A percentile compares a stretch with the other conserved stretches of the same genome.
Evolutionary conservation across 2,113 vertebrate genomes (phyloP).

Genomic region (Dissostichus mawsoni): DNA sequence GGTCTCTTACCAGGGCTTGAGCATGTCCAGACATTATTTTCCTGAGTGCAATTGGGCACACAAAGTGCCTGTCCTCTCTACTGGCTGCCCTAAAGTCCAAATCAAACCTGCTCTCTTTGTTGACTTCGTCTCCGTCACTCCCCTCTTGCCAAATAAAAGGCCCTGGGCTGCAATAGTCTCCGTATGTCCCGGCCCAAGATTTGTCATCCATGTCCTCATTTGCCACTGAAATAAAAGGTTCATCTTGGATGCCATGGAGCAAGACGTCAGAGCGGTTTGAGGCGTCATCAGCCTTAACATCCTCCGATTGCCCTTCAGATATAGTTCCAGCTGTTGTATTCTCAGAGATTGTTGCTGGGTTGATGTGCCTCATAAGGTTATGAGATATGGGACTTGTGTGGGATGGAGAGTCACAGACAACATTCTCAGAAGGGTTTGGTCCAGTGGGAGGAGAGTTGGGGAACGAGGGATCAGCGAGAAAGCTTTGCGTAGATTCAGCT

Average conservation of each 20-base stretch:
- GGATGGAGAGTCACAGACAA: background rate
- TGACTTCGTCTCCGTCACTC: constrained; percentile 44
- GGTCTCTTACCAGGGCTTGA: constrained; percentile 66
- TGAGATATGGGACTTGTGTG: constrained; percentile 3
- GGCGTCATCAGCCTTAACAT: constrained; percentile 17
- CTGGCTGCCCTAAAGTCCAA: constrained; percentile 37
- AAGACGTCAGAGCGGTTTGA: constrained; percentile 13
- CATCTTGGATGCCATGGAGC: background rate
- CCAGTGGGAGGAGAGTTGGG: background rate
- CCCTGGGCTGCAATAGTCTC: constrained; percentile 38
- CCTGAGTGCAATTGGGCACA: constrained; percentile 69
- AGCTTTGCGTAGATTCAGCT: background rate
- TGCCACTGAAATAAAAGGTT: constrained; percentile 10
- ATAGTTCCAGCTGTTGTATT: constrained; percentile 26
- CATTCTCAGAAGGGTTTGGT: constrained; percentile 6
- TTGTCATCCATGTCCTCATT: constrained; percentile 11
- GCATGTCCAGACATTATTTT: constrained; percentile 58
- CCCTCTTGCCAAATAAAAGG: constrained; percentile 48
- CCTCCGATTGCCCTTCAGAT: constrained; percentile 28
- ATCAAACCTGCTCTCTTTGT: constrained; percentile 33
- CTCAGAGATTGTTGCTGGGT: constrained; percentile 38
- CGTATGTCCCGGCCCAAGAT: background rate
- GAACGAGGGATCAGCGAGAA: background rate
- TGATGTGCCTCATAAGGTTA: background rate
- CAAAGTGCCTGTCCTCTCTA: constrained; percentile 55